These are phyloP conservation scores for Gobiocypris rarus DNA, from an alignment of 2,113 vertebrate genomes.

Conservation along the genomic window DNA sequence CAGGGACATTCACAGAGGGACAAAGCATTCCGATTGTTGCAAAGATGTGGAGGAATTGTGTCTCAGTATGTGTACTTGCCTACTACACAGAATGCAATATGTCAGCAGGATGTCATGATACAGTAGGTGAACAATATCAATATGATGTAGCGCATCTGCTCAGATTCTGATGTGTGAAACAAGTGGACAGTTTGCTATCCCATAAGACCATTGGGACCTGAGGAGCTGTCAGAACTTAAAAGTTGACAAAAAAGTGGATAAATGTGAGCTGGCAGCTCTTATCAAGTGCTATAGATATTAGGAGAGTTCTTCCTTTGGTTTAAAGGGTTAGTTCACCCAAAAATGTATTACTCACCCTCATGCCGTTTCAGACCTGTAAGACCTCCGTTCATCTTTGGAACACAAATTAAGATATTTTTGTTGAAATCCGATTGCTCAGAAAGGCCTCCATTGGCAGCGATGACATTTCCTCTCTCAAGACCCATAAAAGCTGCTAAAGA, in stretches of 20 bases:
- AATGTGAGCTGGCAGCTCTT: neutral
- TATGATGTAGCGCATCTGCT: slow-evolving; percentile 7
- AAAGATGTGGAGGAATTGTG: neutral
- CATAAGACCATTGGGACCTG: neutral
- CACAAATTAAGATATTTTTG: no score
- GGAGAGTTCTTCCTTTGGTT: neutral
- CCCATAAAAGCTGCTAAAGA: no score
- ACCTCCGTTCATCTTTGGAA: no score
- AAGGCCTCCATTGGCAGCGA: no score
- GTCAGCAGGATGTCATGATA: neutral
- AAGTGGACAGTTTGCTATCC: slow-evolving; percentile 4
- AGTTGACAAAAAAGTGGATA: neutral
- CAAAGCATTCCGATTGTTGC: neutral
- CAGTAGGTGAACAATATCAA: neutral
- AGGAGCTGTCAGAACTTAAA: neutral
- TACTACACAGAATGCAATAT: neutral
- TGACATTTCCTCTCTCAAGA: no score
- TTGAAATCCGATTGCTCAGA: no score
- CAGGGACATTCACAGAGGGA: neutral
- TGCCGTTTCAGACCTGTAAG: no score
- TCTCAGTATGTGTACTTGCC: neutral
- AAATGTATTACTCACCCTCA: no score
- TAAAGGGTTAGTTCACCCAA: no score
- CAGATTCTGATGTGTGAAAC: slow-evolving; percentile 9
- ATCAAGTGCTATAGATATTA: neutral